Evolutionary conservation across 2,888 invertebrate genomes (phyloP), one percentile per base, ranked within the genome.

Genomic region (Timema podura): DNA sequence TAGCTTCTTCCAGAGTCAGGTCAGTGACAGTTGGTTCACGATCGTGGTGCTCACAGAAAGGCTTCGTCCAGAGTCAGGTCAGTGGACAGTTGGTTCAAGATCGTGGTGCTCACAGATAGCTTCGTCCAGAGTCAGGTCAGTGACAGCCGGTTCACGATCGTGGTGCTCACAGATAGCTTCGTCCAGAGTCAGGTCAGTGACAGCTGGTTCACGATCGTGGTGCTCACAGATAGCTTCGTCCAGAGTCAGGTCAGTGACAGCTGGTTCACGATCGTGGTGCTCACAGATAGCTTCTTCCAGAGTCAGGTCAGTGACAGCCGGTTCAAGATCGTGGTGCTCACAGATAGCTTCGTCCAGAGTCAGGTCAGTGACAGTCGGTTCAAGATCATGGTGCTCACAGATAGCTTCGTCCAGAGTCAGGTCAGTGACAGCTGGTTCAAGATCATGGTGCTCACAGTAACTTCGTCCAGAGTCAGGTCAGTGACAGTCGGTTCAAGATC

Each of bases 191-290:
- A 73, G 73, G 73, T 73, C 57, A 57, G 13, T 48, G n/a, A 74
- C 30, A 76, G 76, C 70, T 71, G 74, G n/a, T 70, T 74, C 44
- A 76, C 76, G 7, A 72, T 77, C 44, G 45, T 77, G 8, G 73
- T 77, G 10, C 70, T 77, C 30, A 73, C 75, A 10, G 71, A 74
- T 48, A 72, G 74, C 67, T 76, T 77, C 70, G 73, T 77, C 15
- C 71, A 73, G 16, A 73, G 73, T 51, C 70, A 73, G 73, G 73
- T 73, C 57, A 57, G 13, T 48, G n/a, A 74, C 16, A 76, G 76
- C 70, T 72, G 74, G n/a, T 70, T 74, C 44, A 76, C 76, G 7
- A 72, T 76, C 44, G 44, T 76, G 9, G 73, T 76, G 11, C 70
- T 76, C 30, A 73, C 75, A 11, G 71, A 74, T 48, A 72, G 74